phyloP scores from a whole-genome alignment of 2,888 invertebrate genomes.

The Fabriciana adippe region DNA sequence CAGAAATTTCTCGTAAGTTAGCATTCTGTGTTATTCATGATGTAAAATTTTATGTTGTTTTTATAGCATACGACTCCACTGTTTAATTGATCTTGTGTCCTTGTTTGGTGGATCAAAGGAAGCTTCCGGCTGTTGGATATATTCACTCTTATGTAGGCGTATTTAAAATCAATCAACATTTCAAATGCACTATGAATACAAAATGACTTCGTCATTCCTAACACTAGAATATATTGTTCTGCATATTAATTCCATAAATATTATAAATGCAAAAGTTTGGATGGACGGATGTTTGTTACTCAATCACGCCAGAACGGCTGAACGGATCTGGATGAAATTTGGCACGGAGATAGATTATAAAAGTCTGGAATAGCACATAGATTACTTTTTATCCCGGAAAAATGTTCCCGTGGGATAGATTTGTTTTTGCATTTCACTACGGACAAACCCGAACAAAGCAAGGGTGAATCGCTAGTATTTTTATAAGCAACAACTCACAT shows the following conservation, averaged over 20 bases:
- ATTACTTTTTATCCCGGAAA: too few species aligned
- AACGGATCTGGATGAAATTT: too few species aligned
- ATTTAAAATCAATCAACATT: constrained; percentile 34
- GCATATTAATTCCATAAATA: constrained; percentile 15
- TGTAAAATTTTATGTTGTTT: constrained; percentile 34
- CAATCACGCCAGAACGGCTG: too few species aligned
- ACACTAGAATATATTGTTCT: constrained; percentile 24
- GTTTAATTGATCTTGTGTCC: constrained; percentile 27
- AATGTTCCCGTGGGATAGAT: too few species aligned
- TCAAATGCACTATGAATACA: constrained; percentile 28
- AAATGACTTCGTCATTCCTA: constrained; percentile 29
- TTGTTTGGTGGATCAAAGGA: constrained; percentile 31
- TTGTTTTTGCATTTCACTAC: too few species aligned
- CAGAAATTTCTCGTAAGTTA: background rate
- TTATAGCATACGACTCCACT: constrained; percentile 24
- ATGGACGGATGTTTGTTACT: too few species aligned
- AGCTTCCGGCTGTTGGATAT: constrained; percentile 27
- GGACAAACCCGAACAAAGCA: too few species aligned
- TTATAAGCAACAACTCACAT: background rate
- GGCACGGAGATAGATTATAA: too few species aligned
- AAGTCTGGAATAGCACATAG: too few species aligned
- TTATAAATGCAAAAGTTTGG: too few species aligned
- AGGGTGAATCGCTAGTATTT: background rate
- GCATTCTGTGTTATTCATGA: constrained; percentile 26
- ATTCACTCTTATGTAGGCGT: constrained; percentile 32